Evolutionary conservation across 2,113 vertebrate genomes (phyloP).

Genomic region (Megaptera novaeangliae): DNA sequence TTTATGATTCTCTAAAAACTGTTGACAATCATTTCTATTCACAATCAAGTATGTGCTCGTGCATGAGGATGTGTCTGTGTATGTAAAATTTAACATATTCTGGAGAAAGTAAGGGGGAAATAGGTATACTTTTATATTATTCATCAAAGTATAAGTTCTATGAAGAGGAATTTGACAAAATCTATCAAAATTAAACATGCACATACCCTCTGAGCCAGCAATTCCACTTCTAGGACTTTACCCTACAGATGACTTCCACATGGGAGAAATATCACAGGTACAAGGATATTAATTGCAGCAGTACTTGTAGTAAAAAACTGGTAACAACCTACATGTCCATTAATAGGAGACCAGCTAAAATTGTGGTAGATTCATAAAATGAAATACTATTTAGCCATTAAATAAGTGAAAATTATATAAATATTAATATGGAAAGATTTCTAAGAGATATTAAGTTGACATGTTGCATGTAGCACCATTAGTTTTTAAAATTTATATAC

Average conservation of each 20-base stretch:
- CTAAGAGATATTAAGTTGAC: slow-evolving; percentile 21
- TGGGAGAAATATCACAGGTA: neutral
- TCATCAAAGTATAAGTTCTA: neutral
- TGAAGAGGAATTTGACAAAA: neutral
- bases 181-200: slow-evolving; percentile 29
- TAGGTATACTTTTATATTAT: neutral
- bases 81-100: neutral
- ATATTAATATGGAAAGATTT: slow-evolving; percentile 25
- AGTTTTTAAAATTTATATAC: slow-evolving; percentile 5
- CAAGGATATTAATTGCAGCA: neutral
- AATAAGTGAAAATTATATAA: slow-evolving; percentile 28
- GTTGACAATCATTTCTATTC: slow-evolving; percentile 2
- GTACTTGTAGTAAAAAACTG: neutral
- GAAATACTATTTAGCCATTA: neutral
- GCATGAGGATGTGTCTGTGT: neutral
- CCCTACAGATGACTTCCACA: neutral
- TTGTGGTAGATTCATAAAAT: neutral
- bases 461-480: neutral
- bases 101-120: slow-evolving; percentile 9
- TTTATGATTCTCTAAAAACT: neutral
- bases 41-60: neutral
- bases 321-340: neutral
- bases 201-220: neutral
- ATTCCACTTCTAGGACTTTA: neutral
- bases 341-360: neutral